Evolutionary conservation across 1,140 invertebrate genomes (phyloP), one percentile per base, ranked within the genome.

Genomic region (Steinernema khuongi): DNA sequence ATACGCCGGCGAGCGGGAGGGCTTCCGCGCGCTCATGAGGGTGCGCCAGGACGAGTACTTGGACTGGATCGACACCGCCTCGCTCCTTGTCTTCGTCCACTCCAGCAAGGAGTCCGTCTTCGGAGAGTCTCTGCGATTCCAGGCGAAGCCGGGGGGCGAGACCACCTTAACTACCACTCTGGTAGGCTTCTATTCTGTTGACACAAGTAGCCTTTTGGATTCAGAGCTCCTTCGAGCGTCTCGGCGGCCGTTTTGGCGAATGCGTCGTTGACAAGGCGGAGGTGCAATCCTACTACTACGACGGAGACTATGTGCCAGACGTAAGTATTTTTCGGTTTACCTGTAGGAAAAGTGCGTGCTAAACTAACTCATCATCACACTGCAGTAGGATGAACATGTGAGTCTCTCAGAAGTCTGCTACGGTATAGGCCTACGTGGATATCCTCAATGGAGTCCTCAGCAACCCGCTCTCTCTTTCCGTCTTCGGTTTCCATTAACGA

Each of bases 251-350:
- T 14, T 79, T 77, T 33, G 77, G 77, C 29, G 68, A 44, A 31
- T 79, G 77, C 60, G 43, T 79, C 1, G 74, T 71, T 18, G 67
- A 72, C 32, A 67, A 68, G 1, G 31, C 26, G 0, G 77, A 79
- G 36, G 75, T 79, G 1, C 44, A 74, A 18, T 41, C 50, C 18
- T 79, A 74, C 43, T 79, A 79, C 43, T 79, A 76, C 36, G 32
- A 60, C 0, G 77, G 77, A 41, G 66, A 70, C 0, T 78, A 78
- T 50, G 71, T 71, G 14, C 76, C 77, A 32, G 74, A 72, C 33
- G 76, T 77, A 18, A 71, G 74, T n/a, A 60, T 11, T 41, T 41
- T 41, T 41, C 7, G 36, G 36, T 76, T 44, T 11, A n/a, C n/a
- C n/a, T n/a, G n/a, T n/a, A n/a, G n/a, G n/a, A n/a, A n/a, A n/a